These are phyloP conservation scores for Thunnus albacares DNA, from an alignment of 2,797 vertebrate species.

Conservation along the genomic window DNA sequence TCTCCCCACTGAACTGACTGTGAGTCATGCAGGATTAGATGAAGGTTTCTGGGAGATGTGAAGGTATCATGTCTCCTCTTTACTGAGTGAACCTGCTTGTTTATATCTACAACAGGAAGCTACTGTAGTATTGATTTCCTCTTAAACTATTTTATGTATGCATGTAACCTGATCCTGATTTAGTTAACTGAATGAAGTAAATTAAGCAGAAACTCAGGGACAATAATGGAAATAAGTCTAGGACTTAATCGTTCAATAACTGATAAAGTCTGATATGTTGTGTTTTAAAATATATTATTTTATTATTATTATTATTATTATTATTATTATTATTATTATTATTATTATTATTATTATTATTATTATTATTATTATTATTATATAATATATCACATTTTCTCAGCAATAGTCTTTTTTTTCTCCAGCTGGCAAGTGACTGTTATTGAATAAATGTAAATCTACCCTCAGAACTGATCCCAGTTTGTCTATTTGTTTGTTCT, in stretches of 20 bases:
- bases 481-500: conserved; percentile 48
- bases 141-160: conserved; percentile 46
- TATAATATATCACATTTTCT: no score
- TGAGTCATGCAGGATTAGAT: conserved; percentile 26
- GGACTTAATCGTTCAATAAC: no score
- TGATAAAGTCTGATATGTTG: no score
- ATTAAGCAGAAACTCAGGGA: neutral
- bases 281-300: no score
- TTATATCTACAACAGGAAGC: conserved; percentile 48
- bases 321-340: no score
- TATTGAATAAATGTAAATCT: conserved; percentile 48
- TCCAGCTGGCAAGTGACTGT: no score
- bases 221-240: no score
- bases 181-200: no score
- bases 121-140: conserved; percentile 64
- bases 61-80: conserved; percentile 48
- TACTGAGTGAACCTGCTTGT: conserved; percentile 51
- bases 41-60: conserved; percentile 30
- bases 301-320: no score
- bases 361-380: no score
- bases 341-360: no score
- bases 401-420: no score
- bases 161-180: conserved; percentile 67
- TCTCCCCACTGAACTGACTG: conserved; percentile 1
- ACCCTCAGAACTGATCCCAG: conserved; percentile 48